phyloP scores from a whole-genome alignment of 35 echinoderm and acorn worm genomes.

The Heliocidaris tuberculata region DNA sequence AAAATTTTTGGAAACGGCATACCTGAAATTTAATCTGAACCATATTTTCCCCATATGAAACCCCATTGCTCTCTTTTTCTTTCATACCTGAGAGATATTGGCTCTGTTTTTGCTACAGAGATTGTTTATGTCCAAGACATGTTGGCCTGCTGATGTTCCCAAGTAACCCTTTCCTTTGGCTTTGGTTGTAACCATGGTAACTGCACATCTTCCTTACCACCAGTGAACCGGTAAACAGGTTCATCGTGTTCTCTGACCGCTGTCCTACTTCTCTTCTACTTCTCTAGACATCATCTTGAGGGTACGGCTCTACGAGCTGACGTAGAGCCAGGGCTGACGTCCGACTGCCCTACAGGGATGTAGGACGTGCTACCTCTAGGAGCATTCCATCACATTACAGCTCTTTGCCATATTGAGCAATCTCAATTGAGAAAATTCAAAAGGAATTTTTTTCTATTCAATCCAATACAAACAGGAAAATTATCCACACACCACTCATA shows the following conservation, averaged over 20 bases:
- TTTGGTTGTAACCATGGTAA: slow-evolving; percentile 35
- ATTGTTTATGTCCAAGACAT: slow-evolving; percentile 42
- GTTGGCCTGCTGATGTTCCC: slow-evolving; percentile 30
- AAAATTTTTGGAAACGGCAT: not conserved
- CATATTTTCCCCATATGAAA: not conserved
- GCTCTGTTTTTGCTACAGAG: not conserved
- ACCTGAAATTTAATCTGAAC: slow-evolving; percentile 2
- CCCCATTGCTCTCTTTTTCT: not conserved
- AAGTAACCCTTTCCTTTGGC: slow-evolving; percentile 19
- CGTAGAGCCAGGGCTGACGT: not conserved
- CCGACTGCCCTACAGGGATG: not conserved
- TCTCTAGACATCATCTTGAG: not conserved
- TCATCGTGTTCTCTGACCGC: not conserved
- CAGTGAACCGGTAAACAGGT: slow-evolving; percentile 15
- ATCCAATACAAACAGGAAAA: not conserved
- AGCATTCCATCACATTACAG: slow-evolving; percentile 14
- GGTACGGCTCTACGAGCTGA: not conserved
- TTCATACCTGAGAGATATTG: not conserved
- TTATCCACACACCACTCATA: not conserved
- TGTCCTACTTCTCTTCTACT: not conserved
- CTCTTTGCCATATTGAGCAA: not conserved
- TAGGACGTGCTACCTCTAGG: slow-evolving; percentile 4
- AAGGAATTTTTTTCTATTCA: not conserved
- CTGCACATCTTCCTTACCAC: slow-evolving; percentile 27
- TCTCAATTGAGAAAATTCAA: slow-evolving; percentile 8